Percentiles rank a stretch among this genome's conserved stretches.
phyloP scores from a whole-genome alignment of 2,113 vertebrate species.

The Oncorhynchus mykiss region DNA sequence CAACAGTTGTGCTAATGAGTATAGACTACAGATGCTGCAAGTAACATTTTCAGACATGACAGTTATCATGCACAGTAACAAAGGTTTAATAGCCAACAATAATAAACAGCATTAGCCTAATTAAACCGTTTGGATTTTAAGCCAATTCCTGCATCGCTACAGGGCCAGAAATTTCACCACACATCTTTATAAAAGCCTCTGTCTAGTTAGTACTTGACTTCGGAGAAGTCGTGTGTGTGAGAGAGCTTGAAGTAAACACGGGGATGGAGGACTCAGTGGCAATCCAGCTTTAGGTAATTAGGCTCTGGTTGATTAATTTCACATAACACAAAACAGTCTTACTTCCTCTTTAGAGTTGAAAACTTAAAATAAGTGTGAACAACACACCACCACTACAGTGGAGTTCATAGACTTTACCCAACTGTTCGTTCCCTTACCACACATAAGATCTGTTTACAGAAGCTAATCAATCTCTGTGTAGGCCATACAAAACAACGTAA shows the following conservation, averaged over 20 bases:
- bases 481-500: background rate
- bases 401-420: background rate
- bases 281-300: background rate
- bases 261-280: conserved; percentile 1
- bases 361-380: background rate
- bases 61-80: conserved; percentile 21
- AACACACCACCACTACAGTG: background rate
- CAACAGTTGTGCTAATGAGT: conserved; percentile 52
- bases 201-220: conserved; percentile 32
- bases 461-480: conserved; percentile 9
- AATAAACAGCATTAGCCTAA: conserved; percentile 48
- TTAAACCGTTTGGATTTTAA: conserved; percentile 50
- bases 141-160: conserved; percentile 40
- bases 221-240: background rate
- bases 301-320: background rate
- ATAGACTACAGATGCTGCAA: conserved; percentile 14
- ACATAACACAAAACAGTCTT: background rate
- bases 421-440: conserved; percentile 10
- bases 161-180: conserved; percentile 39
- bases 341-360: background rate
- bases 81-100: conserved; percentile 44
- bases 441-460: conserved; percentile 19
- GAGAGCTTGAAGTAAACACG: conserved; percentile 7
- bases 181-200: conserved; percentile 32
- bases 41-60: conserved; percentile 18